phyloP scores from a whole-genome alignment of 2,888 invertebrate genomes.

The Drosophila borealis region DNA sequence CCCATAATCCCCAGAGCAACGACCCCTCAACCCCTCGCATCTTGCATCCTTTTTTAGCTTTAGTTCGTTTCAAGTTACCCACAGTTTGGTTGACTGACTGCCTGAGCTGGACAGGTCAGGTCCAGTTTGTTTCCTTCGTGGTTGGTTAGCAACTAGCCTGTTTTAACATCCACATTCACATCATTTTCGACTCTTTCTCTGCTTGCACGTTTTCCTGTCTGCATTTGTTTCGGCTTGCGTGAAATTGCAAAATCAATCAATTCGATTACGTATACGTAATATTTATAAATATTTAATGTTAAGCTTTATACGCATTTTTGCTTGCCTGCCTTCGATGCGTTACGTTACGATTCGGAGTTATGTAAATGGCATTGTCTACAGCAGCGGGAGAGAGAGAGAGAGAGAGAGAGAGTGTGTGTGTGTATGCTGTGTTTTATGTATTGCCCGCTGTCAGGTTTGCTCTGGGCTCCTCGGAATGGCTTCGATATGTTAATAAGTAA shows the following conservation, averaged over 20 bases:
- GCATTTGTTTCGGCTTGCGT: conserved; percentile 70
- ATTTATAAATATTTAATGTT: conserved; percentile 81
- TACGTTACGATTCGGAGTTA: conserved; percentile 41
- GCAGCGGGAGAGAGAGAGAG: neutral
- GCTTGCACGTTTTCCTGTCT: conserved; percentile 1
- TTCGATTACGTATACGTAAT: conserved; percentile 81
- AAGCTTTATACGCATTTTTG: conserved; percentile 62
- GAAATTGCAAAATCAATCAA: conserved; percentile 82
- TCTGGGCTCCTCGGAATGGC: conserved; percentile 29
- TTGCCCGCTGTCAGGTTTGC: conserved; percentile 6
- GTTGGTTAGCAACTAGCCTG: conserved; percentile 1
- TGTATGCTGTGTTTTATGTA: conserved; percentile 46
- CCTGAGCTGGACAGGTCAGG: conserved; percentile 18
- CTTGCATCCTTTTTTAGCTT: conserved; percentile 1
- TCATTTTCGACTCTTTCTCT: conserved; percentile 2
- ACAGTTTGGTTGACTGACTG: conserved; percentile 33
- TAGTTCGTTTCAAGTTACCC: conserved; percentile 34
- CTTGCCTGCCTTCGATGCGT: conserved; percentile 1
- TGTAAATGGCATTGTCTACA: conserved; percentile 64
- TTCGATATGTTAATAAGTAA: conserved; percentile 73
- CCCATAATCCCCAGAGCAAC: too few relatives aligned
- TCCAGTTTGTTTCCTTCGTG: conserved; percentile 2
- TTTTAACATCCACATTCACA: conserved; percentile 23
- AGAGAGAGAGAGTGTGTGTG: neutral
- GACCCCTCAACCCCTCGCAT: neutral